Percentiles rank a stretch among this genome's conserved stretches.
Conservation (phyloP, 2,888 invertebrate species). For the Noctuana brunneofusca region DNA sequence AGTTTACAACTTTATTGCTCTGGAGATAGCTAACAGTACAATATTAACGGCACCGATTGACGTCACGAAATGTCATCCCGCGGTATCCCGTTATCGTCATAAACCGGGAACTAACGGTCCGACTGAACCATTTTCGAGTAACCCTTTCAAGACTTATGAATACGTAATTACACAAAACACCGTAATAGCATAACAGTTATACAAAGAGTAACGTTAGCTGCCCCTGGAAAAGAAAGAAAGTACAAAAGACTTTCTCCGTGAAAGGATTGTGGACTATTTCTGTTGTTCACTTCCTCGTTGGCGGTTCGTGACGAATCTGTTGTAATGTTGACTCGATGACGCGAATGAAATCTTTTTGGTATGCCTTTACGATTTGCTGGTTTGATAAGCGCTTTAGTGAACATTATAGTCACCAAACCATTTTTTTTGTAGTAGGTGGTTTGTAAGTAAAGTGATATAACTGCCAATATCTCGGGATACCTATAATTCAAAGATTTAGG, state of each 20-base stretch:
- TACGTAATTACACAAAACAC: constrained; percentile 76
- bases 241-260: constrained; percentile 72
- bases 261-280: constrained; percentile 54
- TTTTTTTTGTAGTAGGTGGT: too few species aligned
- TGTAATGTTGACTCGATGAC: constrained; percentile 29
- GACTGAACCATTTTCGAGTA: constrained; percentile 72
- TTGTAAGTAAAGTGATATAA: too few species aligned
- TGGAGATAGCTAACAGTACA: constrained; percentile 44
- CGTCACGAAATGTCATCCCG: constrained; percentile 48
- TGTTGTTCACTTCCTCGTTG: constrained; percentile 58
- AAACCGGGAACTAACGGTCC: constrained; percentile 62
- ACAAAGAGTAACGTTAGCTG: constrained; percentile 71
- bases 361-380: neutral
- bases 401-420: too few species aligned
- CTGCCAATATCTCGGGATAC: too few species aligned
- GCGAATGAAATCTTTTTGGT: neutral
- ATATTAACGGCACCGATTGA: constrained; percentile 46
- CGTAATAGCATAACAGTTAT: constrained; percentile 68
- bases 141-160: constrained; percentile 70
- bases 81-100: constrained; percentile 64
- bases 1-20: constrained; percentile 39
- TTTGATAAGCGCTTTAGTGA: neutral
- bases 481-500: too few species aligned
- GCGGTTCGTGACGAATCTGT: constrained; percentile 61
- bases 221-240: constrained; percentile 67